Conservation (phyloP, 2,888 invertebrate species). For the Sclerodermus sp. region DNA sequence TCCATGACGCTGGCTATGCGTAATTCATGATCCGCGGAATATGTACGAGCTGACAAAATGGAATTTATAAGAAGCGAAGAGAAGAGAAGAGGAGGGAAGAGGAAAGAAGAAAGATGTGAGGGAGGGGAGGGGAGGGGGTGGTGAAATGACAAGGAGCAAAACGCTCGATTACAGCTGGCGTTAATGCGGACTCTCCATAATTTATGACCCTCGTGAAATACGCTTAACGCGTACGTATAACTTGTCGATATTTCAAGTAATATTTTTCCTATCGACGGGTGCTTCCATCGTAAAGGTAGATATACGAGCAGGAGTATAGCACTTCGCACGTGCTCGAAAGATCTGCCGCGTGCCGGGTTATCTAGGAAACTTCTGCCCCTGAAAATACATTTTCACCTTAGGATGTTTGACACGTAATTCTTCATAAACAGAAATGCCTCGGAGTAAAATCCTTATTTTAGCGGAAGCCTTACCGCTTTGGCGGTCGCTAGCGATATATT, state of each 20-base stretch:
- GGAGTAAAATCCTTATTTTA: too few species aligned
- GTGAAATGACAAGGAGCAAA: not conserved
- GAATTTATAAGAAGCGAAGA: not conserved
- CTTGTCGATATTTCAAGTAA: constrained; percentile 29
- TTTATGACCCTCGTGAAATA: constrained; percentile 23
- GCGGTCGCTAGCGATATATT: too few species aligned
- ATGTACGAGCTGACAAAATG: constrained; percentile 6
- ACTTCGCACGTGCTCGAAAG: too few species aligned
- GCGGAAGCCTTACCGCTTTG: too few species aligned
- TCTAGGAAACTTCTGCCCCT: too few species aligned
- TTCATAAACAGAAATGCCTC: too few species aligned
- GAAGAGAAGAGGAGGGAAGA: not conserved
- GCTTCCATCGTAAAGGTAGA: constrained; percentile 37
- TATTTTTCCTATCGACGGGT: constrained; percentile 33
- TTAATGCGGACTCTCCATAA: constrained; percentile 10
- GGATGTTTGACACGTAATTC: too few species aligned
- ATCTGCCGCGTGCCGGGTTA: too few species aligned
- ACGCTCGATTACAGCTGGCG: constrained; percentile 11
- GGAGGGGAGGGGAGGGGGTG: constrained; percentile 3
- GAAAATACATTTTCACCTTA: too few species aligned
- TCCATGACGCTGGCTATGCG: too few species aligned
- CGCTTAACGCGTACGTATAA: constrained; percentile 13
- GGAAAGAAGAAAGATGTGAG: constrained; percentile 2
- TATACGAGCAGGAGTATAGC: constrained; percentile 25
- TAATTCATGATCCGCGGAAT: too few species aligned